Percentiles rank a stretch among this genome's conserved stretches.
phyloP scores from a whole-genome alignment of 53 echinoderm and acorn worm species.

The Temnopleurus reevesii region DNA sequence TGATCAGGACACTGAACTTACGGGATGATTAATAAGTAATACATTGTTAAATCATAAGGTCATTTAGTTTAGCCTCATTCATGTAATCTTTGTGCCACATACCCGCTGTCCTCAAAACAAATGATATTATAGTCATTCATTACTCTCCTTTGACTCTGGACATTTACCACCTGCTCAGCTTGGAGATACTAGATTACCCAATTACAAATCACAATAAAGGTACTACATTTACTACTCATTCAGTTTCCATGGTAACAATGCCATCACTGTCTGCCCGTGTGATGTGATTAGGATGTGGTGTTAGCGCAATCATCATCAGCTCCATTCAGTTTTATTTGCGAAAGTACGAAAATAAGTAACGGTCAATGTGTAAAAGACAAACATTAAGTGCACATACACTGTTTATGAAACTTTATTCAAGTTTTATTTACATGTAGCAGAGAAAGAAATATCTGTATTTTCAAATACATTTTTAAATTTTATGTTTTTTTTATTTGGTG shows the following conservation, averaged over 20 bases:
- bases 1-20: too few relatives aligned
- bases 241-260: neutral
- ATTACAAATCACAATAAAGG: neutral
- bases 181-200: neutral
- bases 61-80: too few relatives aligned
- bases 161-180: conserved; percentile 18
- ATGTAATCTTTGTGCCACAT: neutral
- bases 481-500: too few relatives aligned
- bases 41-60: too few relatives aligned
- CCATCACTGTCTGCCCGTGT: conserved; percentile 1
- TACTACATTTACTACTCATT: conserved; percentile 5
- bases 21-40: too few relatives aligned
- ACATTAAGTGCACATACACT: too few relatives aligned
- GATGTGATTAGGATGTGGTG: conserved; percentile 25
- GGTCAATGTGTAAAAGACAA: too few relatives aligned
- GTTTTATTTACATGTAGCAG: too few relatives aligned
- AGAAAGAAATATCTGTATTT: too few relatives aligned
- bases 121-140: neutral
- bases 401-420: too few relatives aligned
- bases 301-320: neutral
- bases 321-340: neutral
- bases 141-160: neutral
- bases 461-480: too few relatives aligned
- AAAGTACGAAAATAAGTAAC: too few relatives aligned
- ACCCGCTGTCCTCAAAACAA: neutral